Evolutionary conservation across 2,888 invertebrate species (phyloP), one percentile per base, ranked within the genome.

Genomic region (Pardosa pseudoannulata): DNA sequence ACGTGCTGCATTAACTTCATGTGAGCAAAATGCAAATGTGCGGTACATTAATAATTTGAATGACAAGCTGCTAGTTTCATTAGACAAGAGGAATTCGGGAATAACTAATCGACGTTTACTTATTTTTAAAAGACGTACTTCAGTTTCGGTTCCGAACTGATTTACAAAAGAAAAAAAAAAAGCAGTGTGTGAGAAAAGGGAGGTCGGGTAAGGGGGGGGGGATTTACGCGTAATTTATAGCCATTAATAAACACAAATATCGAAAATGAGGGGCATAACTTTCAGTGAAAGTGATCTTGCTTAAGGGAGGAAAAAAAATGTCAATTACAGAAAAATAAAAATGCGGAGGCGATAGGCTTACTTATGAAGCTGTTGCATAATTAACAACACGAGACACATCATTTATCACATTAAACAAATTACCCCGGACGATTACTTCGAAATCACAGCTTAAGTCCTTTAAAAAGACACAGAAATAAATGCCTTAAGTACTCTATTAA

Each of bases 371-470:
- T 73, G 83, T 79, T 85, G 83, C 73, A 85, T 85, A 85, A 85
- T 85, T 85, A 85, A 85, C 82, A 82, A 76, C 83, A 73, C 41
- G 71, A 85, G 83, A 85, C 83, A 78, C 83, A 73, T 85, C 83
- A 85, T 85, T 85, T 85, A 85, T 85, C 83, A 85, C 71, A 85
- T 85, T 85, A 85, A 85, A 85, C 83, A 85, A 85, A 85, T 85
- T 85, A 85, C 83, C 78, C 75, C 68, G 83, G 83, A 79, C 83
- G 83, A 85, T 85, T 85, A 85, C 78, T 85, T 78, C 41, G 73
- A 85, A 85, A 85, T 85, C 83, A 85, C 78, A 76, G 78, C 67
- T 78, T 74, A 81, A 74, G 81, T 36, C 71, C 68, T 82, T 83
- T 36, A 85, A 85, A 85, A 78, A 85, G 83, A 85, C 83, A 85